phyloP scores from a whole-genome alignment of 2,888 invertebrate species.

The Chironomus riparius region DNA sequence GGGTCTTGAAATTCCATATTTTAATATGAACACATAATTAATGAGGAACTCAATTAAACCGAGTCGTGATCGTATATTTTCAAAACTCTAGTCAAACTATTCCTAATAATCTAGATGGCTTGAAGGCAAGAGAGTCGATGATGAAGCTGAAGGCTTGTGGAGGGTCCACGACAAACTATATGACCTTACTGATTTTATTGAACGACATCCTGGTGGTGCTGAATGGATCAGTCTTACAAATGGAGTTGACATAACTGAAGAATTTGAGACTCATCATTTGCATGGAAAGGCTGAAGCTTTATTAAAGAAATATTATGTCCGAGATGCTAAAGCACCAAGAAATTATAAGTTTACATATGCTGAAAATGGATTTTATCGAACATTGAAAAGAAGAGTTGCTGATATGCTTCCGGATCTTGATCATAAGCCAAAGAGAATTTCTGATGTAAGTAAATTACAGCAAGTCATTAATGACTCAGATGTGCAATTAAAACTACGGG shows the following conservation, averaged over 20 bases:
- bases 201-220: constrained; percentile 75
- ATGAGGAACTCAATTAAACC: no score
- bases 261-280: constrained; percentile 66
- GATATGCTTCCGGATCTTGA: constrained; percentile 49
- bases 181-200: constrained; percentile 69
- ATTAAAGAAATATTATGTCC: constrained; percentile 56
- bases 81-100: not conserved
- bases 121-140: constrained; percentile 54
- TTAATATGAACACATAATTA: no score
- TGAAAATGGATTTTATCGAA: constrained; percentile 63
- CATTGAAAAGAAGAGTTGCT: constrained; percentile 52
- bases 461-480: constrained; percentile 5
- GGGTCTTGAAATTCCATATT: no score
- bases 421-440: constrained; percentile 37
- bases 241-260: constrained; percentile 74
- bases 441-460: constrained; percentile 38
- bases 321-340: constrained; percentile 53
- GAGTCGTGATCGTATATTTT: no score
- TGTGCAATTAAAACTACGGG: no score
- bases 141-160: constrained; percentile 71
- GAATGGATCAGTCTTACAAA: constrained; percentile 64
- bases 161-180: constrained; percentile 68
- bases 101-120: constrained; percentile 47
- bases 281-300: constrained; percentile 49
- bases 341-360: constrained; percentile 65